Conservation (phyloP, 2,113 vertebrate species). For the Megalops atlanticus region DNA sequence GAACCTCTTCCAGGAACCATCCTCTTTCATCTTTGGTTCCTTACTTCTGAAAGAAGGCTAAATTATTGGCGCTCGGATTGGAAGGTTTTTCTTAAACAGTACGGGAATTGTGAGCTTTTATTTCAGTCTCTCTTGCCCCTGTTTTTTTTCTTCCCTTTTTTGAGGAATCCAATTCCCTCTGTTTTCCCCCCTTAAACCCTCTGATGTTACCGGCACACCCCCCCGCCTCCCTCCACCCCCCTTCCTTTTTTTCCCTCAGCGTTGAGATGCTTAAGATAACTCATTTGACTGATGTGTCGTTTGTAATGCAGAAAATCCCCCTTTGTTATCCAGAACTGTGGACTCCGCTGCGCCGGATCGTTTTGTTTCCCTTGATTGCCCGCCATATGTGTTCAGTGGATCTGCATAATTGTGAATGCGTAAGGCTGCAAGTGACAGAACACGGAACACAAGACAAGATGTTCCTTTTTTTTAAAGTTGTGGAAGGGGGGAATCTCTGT, state of each 20-base stretch:
- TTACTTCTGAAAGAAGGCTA: slow-evolving; percentile 60
- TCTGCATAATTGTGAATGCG: slow-evolving; percentile 34
- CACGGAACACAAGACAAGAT: slow-evolving; percentile 27
- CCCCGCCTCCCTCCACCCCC: slow-evolving; percentile 30
- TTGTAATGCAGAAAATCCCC: slow-evolving; percentile 56
- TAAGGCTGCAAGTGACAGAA: slow-evolving; percentile 14
- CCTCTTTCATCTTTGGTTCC: slow-evolving; percentile 66
- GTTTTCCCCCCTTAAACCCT: slow-evolving; percentile 40
- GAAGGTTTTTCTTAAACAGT: slow-evolving; percentile 38
- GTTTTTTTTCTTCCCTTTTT: slow-evolving; percentile 26
- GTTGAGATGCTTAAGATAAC: slow-evolving; percentile 57
- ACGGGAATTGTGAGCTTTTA: slow-evolving; percentile 38
- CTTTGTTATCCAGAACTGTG: slow-evolving; percentile 55
- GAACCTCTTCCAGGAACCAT: slow-evolving; percentile 61
- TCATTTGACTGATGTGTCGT: slow-evolving; percentile 60
- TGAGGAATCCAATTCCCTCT: slow-evolving; percentile 53
- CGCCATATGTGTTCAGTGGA: slow-evolving; percentile 33
- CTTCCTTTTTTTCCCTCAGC: slow-evolving; percentile 38
- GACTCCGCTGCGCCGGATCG: slow-evolving; percentile 39
- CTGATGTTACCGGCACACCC: slow-evolving; percentile 33
- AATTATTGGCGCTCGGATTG: slow-evolving; percentile 62
- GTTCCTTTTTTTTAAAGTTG: slow-evolving; percentile 28
- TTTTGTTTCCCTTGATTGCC: slow-evolving; percentile 45
- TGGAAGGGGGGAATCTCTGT: slow-evolving; percentile 15
- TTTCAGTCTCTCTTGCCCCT: slow-evolving; percentile 24